Evolutionary conservation across 2,797 vertebrate genomes (phyloP).

Genomic region (Pangasius larnaudii): DNA sequence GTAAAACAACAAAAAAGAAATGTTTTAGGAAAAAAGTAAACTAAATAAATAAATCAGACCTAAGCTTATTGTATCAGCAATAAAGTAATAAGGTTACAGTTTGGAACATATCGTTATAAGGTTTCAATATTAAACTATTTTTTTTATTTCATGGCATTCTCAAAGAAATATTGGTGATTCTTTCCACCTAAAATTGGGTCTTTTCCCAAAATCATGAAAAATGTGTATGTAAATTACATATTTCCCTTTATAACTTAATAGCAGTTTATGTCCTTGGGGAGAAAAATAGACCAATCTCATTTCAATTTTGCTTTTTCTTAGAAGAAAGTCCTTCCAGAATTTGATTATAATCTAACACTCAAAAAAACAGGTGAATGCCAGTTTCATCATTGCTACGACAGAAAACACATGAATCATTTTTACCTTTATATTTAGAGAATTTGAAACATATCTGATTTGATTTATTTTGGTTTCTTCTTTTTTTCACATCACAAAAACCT

Average conservation of each 20-base stretch:
- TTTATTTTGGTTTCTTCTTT: no score
- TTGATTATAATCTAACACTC: not conserved
- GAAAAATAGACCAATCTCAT: not conserved
- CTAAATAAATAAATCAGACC: not conserved
- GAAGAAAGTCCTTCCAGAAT: not conserved
- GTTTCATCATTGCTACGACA: no score
- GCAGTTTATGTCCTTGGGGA: not conserved
- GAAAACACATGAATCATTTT: not conserved
- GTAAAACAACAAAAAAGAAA: not conserved
- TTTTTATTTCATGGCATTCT: not conserved
- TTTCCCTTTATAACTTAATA: not conserved
- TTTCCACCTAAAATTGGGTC: no score
- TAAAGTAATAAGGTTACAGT: not conserved
- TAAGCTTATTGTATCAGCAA: not conserved
- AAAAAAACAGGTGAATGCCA: no score
- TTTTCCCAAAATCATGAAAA: not conserved
- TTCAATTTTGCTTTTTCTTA: no score
- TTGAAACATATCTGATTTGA: not conserved
- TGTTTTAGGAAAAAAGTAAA: not conserved
- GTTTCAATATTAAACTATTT: no score
- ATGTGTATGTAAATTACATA: not conserved
- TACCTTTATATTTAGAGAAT: not conserved
- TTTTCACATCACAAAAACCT: not conserved
- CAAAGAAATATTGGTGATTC: not conserved
- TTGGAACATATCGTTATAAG: not conserved